phyloP scores from a whole-genome alignment of 2,888 invertebrate species.

The Creontiades dilutus region DNA sequence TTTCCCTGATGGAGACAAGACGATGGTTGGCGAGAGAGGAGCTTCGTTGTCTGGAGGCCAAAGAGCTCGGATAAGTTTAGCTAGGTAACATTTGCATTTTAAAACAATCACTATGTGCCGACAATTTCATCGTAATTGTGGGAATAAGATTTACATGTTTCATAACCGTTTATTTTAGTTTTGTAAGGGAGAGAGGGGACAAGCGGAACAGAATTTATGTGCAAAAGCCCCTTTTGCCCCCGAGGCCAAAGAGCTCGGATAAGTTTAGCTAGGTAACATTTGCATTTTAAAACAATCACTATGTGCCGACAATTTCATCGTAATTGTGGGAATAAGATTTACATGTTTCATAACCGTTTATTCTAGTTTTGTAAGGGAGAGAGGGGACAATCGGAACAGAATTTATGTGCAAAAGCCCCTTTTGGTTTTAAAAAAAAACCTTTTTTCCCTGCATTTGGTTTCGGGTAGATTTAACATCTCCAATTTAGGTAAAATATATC shows the following conservation, averaged over 20 bases:
- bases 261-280: constrained; percentile 83
- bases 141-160: too few relatives aligned
- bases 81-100: constrained; percentile 78
- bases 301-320: too few relatives aligned
- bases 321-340: too few relatives aligned
- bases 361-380: too few relatives aligned
- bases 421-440: neutral
- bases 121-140: too few relatives aligned
- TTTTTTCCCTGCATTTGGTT: neutral
- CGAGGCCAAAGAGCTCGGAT: constrained; percentile 91
- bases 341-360: too few relatives aligned
- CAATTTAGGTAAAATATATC: neutral
- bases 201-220: too few relatives aligned
- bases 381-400: too few relatives aligned
- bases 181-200: too few relatives aligned
- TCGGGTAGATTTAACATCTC: neutral
- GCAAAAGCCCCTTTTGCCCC: neutral
- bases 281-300: too few relatives aligned
- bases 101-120: too few relatives aligned
- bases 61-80: constrained; percentile 89
- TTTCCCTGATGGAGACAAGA: constrained; percentile 87
- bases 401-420: neutral
- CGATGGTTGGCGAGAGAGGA: constrained; percentile 90
- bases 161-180: too few relatives aligned
- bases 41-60: constrained; percentile 91